Evolutionary conservation across 2,797 vertebrate genomes (phyloP), one percentile per base, ranked within the genome.

Genomic region (Phrynocephalus vlangalii): DNA sequence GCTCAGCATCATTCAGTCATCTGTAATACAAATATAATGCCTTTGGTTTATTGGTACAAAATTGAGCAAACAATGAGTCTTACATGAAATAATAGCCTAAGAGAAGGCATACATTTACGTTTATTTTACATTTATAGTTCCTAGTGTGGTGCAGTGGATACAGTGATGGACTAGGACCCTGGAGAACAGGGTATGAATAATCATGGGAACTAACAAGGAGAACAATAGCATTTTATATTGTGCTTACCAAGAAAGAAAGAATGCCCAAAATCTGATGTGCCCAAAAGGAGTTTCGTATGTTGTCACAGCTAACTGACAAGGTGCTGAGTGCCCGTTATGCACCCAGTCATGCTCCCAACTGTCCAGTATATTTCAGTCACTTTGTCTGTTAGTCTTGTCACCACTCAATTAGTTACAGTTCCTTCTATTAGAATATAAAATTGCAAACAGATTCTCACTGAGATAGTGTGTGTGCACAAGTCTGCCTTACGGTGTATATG

Each of bases 81-180:
- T 71, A 52, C 89, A 66, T 86, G 85, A 91, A 86, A 91, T 78
- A 88, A 82, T 73, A 73, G n/a, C 16, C 26, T 60, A 79, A 22
- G 2, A 20, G 50, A 71, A 72, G 28, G 7, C 24, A 80, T 86
- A 60, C 0, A 86, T 86, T 2, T 87, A 26, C 48, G 9, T 9
- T 86, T 89, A 63, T 16, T 20, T 63, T 63, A 63, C 52, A 56
- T 56, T 56, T 56, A 56, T 56, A 56, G 52, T 56, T 56, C 52
- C 52, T 6, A 56, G 3, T 9, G 52, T 56, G 52, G 52, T 56
- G 52, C 13, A 56, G 13, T 56, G 52, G 52, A 56, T 56, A 56
- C 9, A 56, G 52, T 56, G 52, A 56, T 56, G 52, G 52, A 56
- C 52, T 56, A 11, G 52, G 52, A 56, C 52, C 10, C 52, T 56